Evolutionary conservation across 2,113 vertebrate species (phyloP).

Genomic region (Cranoglanis bouderius): DNA sequence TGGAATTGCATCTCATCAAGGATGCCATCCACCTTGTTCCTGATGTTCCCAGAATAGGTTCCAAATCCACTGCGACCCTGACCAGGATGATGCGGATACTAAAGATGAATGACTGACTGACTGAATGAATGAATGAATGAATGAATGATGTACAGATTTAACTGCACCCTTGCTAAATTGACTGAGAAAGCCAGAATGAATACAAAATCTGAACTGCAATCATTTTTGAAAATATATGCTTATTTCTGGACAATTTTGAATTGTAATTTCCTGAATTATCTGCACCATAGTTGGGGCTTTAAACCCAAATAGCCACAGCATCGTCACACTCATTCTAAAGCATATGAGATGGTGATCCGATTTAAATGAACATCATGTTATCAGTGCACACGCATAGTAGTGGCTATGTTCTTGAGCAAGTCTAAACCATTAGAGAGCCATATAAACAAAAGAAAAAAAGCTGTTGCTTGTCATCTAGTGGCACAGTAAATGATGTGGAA

Average conservation of each 20-base stretch:
- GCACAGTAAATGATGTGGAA: slow-evolving; percentile 8
- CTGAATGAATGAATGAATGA: background rate
- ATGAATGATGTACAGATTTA: background rate
- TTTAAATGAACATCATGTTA: background rate
- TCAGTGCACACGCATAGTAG: background rate
- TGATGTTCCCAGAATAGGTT: background rate
- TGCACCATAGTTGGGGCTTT: background rate
- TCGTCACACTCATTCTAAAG: background rate
- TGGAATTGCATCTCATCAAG: background rate
- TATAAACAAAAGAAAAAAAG: background rate
- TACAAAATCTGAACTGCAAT: background rate
- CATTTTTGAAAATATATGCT: background rate
- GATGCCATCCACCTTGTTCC: background rate
- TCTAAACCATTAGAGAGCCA: slow-evolving; percentile 17
- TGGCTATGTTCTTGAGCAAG: background rate
- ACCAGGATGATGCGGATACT: background rate
- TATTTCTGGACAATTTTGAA: background rate
- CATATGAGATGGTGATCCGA: background rate
- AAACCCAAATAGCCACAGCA: background rate
- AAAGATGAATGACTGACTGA: background rate
- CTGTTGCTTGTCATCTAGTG: background rate
- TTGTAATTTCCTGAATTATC: background rate
- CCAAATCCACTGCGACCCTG: background rate
- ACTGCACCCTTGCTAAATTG: background rate
- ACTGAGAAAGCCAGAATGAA: background rate